Evolutionary conservation across 2,888 invertebrate species (phyloP), one percentile per base, ranked within the genome.

Genomic region (Anorthoa munda): DNA sequence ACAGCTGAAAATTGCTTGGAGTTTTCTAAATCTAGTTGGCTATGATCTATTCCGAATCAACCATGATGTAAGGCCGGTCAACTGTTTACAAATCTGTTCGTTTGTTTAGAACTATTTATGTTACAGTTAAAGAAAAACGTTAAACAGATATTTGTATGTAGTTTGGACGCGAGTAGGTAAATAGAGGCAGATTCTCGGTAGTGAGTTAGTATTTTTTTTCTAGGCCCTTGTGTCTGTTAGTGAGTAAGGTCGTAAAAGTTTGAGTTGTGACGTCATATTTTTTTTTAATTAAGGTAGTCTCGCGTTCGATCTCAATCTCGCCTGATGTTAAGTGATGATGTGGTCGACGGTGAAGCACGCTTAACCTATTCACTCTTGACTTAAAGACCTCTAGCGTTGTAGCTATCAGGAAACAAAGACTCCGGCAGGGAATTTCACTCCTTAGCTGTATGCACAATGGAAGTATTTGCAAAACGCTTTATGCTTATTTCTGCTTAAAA

Each of bases 101-200:
- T 74, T 64, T 79, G 81, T 81, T 83, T 74, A 11, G 11, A 79
- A 55, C 51, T 81, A 79, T 83, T 83, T 83, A 79, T 51, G 81
- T 77, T 80, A n/a, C 11, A 64, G 81, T 78, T 68, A 60, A 0
- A 67, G 66, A 64, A 79, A 78, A 81, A 79, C 78, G 76, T 81
- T 81, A 65, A 65, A 77, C 77, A 77, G 81, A 61, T 69, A 61
- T 39, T 39, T 39, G 39, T 39, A 39, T 9, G 39, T 53, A 55
- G 12, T 76, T 64, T 80, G n/a, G 53, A 59, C 48, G 18, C 17
- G 50, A 51, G 26, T 65, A 46, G 13, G 45, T 55, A 79, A 75
- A 68, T 65, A 76, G 13, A 9, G 11, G 17, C 13, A 7, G 45
- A 31, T 74, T 55, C 75, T 50, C 18, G 50, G 58, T 65, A 73